A percentile compares a stretch with the other conserved stretches of the same genome.
Conservation (phyloP, 1,140 invertebrate species). For the Papilio glaucus region DNA sequence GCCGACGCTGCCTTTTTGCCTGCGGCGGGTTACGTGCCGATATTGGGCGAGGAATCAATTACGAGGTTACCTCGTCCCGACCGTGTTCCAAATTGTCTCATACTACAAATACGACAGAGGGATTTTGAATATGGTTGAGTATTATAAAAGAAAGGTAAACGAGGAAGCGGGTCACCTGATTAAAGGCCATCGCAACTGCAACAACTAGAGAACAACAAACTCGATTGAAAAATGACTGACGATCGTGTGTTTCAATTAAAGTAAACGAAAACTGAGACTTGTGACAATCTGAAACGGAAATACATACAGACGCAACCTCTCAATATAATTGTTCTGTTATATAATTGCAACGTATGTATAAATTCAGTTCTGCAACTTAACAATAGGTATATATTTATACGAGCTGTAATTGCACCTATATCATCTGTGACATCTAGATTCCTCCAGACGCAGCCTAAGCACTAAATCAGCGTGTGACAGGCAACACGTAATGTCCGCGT, state of each 20-base stretch:
- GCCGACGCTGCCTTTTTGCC: conserved; percentile 60
- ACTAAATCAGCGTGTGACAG: conserved; percentile 62
- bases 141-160: no score
- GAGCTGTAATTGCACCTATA: background rate
- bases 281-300: background rate
- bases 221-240: no score
- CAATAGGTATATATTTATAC: background rate
- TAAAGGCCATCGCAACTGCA: no score
- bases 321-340: background rate
- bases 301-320: no score
- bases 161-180: no score
- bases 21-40: conserved; percentile 47
- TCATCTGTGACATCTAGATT: conserved; percentile 5
- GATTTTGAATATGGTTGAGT: no score
- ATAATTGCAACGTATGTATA: background rate
- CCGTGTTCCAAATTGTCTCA: background rate
- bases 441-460: conserved; percentile 32
- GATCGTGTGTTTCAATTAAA: no score
- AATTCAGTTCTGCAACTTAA: background rate
- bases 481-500: conserved; percentile 47
- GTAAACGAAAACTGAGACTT: no score
- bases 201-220: no score
- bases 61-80: conserved; percentile 25
- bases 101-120: no score
- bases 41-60: conserved; percentile 44